Evolutionary conservation across 2,113 vertebrate species (phyloP).

Genomic region (Sinosuthora webbiana): DNA sequence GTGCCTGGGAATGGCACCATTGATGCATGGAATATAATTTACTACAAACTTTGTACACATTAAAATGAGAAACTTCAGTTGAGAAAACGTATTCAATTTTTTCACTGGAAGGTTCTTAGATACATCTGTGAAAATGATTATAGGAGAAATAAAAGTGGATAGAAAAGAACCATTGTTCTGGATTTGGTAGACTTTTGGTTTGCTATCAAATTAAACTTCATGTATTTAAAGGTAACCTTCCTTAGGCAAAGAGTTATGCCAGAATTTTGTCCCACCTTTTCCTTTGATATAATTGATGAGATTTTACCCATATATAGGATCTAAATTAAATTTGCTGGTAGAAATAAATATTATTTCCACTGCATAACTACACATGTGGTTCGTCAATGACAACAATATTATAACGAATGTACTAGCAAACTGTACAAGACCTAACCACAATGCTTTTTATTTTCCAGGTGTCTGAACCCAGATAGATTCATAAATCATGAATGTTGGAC

Average conservation of each 20-base stretch:
- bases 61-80: not conserved
- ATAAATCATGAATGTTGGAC: slow-evolving; percentile 53
- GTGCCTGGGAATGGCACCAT: not conserved
- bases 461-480: slow-evolving; percentile 49
- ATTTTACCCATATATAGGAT: not conserved
- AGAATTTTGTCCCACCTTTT: not conserved
- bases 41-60: not conserved
- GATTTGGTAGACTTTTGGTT: not conserved
- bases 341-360: not conserved
- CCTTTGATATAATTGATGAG: not conserved
- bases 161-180: not conserved
- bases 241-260: not conserved
- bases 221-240: not conserved
- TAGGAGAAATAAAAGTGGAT: not conserved
- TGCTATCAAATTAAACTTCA: not conserved
- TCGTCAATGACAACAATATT: slow-evolving; percentile 31
- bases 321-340: not conserved
- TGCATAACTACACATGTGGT: not conserved
- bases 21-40: not conserved
- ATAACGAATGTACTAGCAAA: slow-evolving; percentile 56
- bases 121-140: not conserved
- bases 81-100: not conserved
- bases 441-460: slow-evolving; percentile 61
- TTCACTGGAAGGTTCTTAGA: not conserved
- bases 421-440: slow-evolving; percentile 1